Percentiles rank a stretch among this genome's conserved stretches.
phyloP scores from a whole-genome alignment of 1,140 invertebrate species.

The Micrasema minimum region DNA sequence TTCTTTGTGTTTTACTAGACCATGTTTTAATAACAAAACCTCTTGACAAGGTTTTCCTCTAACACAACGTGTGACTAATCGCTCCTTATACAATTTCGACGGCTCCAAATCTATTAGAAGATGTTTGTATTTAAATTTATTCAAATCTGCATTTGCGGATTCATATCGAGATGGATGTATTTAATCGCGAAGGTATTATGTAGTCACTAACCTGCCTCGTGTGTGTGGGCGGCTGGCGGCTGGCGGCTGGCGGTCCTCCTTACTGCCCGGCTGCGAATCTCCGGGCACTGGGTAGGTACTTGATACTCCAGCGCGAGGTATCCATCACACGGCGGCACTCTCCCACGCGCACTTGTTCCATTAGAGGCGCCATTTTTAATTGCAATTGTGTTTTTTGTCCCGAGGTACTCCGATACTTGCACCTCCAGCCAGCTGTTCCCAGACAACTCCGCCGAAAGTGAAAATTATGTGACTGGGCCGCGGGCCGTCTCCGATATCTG shows the following conservation, averaged over 20 bases:
- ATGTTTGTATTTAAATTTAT: slow-evolving; percentile 29
- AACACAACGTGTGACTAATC: slow-evolving; percentile 7
- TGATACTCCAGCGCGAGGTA: no score
- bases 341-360: background rate
- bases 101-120: slow-evolving; percentile 11
- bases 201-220: background rate
- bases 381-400: slow-evolving; percentile 12
- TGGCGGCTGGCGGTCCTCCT: no score
- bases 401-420: slow-evolving; percentile 13
- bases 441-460: slow-evolving; percentile 12
- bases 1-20: no score
- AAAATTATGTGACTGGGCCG: slow-evolving; percentile 17
- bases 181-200: background rate
- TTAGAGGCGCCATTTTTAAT: slow-evolving; percentile 5
- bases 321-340: background rate
- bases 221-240: background rate
- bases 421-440: background rate
- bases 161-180: slow-evolving; percentile 2
- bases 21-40: no score
- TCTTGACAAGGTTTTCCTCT: background rate
- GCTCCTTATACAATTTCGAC: slow-evolving; percentile 10
- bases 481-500: background rate
- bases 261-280: no score
- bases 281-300: no score
- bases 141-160: slow-evolving; percentile 12